Percentiles rank a stretch among this genome's conserved stretches.
These are phyloP conservation scores for Vipera latastei DNA, from an alignment of 2,797 vertebrate species.

Conservation along the genomic window DNA sequence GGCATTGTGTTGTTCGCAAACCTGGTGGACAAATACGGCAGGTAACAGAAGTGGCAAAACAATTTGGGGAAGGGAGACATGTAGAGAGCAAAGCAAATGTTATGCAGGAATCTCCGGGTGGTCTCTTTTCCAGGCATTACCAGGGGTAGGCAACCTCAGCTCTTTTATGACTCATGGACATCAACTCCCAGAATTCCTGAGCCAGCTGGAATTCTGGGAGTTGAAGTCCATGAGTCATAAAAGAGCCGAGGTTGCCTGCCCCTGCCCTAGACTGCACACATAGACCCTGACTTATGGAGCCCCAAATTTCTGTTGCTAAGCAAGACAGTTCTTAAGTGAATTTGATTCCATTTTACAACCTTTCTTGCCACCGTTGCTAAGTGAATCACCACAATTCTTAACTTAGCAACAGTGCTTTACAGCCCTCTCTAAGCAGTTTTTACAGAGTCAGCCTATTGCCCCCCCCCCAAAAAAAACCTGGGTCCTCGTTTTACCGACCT, in stretches of 20 bases:
- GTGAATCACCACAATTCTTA: background rate
- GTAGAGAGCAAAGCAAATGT: background rate
- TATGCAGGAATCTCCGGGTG: background rate
- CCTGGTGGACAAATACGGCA: constrained; percentile 76
- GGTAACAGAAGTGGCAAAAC: constrained; percentile 57
- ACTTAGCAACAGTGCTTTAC: too few relatives aligned
- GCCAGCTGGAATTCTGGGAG: too few relatives aligned
- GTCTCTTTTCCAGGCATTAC: background rate
- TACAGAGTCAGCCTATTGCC: too few relatives aligned
- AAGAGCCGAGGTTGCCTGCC: too few relatives aligned
- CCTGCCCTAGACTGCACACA: background rate
- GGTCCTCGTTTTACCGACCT: too few relatives aligned
- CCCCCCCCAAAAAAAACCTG: too few relatives aligned
- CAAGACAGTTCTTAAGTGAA: background rate
- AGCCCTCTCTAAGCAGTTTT: too few relatives aligned
- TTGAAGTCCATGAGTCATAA: too few relatives aligned
- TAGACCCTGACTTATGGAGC: background rate
- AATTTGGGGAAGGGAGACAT: background rate
- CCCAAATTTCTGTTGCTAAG: background rate
- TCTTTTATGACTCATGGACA: too few relatives aligned
- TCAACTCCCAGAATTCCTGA: too few relatives aligned
- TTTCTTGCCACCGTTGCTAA: background rate
- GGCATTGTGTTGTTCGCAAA: constrained; percentile 78
- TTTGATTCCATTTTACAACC: background rate
- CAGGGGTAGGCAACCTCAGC: too few relatives aligned